Base-by-base conservation (phyloP, 2,113 vertebrate genomes). In the Oryzias javanicus region DNA sequence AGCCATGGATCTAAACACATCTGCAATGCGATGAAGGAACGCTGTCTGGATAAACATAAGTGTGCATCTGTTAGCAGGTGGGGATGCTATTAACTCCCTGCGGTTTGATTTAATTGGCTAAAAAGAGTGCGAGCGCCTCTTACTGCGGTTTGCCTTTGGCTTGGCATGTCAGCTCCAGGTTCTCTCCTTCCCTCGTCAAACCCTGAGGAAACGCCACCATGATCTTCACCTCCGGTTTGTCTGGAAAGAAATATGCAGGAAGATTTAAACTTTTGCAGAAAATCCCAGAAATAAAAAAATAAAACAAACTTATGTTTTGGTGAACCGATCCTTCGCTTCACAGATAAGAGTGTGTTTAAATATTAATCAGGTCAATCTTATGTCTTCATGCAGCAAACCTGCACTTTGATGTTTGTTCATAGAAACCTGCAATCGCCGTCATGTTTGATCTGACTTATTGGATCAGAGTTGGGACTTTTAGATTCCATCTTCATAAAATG, bases 171-270 rank as follows among this genome's bases (percentile, higher is more conserved):
- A 99, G 89, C 53, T 98, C 96, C 49, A 99, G 92, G 17, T 94
- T 92, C 73, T 98, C 96, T 63, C 97, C 97, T 91, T 99, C 97
- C 62, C 97, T 93, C 42, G 95, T 97, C 47, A 95, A 92, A 70
- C 95, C 95, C 86, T 94, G 92, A 55, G 97, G 96, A 73, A 94
- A 96, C 61, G 92, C 95, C 81, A 96, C 94, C 70, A 93, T 87
- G 49, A 99, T 95, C 84, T 94, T 94, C 76, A 99, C 96, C 86
- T 96, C 94, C 4, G 96, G 96, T 89, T 98, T 97, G 94, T 97
- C 97, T 98, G 94, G 29, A 60, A 45, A 49, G 19, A 60, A 45
- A 78, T 17, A 61, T 0, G 51, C 1, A 56, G 15, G 66, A 6
- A 57, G 4, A 52, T 2, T 24, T 49, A 6, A 46, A 55, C 25